Base-by-base conservation (phyloP, 2,888 invertebrate genomes). In the Allygus modestus region DNA sequence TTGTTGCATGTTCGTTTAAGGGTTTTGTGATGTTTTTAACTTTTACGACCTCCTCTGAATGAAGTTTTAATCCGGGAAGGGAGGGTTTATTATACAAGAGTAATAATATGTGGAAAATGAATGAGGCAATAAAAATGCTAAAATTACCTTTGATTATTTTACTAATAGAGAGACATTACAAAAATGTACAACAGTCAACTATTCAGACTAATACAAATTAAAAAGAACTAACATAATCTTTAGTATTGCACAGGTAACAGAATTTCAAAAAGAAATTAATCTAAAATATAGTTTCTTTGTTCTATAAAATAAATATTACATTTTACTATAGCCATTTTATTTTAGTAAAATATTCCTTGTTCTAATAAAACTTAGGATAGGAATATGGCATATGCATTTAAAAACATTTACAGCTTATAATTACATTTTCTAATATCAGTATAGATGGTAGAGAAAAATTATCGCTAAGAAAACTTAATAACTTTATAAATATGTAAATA, bases 161-260 rank as follows among this genome's bases (percentile, higher is more conserved):
- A 58, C 58, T 58, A 58, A 58, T 58, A 58, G 58, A 58, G 58
- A 58, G 20, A 58, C 58, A 58, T 20, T 58, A 58, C 58, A 58
- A 58, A 58, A 58, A 58, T 58, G 58, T 58, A 58, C 58, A 58
- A 58, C 58, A 58, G 58, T 58, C 20, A 58, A 23, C 7, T 58
- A 7, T 23, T 37, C 37, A n/a, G 51, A 51, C 51, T 58, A 7
- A 23, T 17, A 20, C 4, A 23, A 58, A 20, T 23, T 20, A 58
- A 58, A 58, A 23, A 4, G 9, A 37, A 58, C 1, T 58, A 58
- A 58, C 58, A 58, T 23, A 58, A 58, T 58, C 58, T 58, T 58
- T 58, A 58, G 58, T 58, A 58, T 58, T 58, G 58, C 58, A 58
- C 58, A 23, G 58, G 58, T 58, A 58, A 58, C 58, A 58, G 0